phyloP scores from a whole-genome alignment of 1,140 invertebrate species.

The Luehdorfia chinensis region DNA sequence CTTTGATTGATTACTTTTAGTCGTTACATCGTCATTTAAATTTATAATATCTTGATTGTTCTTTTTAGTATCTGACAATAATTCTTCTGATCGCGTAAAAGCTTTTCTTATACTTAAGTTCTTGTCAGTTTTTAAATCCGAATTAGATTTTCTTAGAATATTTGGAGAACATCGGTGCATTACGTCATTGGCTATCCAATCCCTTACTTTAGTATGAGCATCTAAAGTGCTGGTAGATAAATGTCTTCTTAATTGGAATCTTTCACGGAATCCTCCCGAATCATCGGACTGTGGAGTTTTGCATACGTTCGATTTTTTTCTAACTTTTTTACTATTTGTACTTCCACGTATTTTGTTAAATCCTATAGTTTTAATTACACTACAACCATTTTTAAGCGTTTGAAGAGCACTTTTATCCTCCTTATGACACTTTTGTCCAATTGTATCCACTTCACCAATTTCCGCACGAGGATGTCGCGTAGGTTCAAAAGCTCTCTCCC shows the following conservation, averaged over 20 bases:
- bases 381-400: slow-evolving; percentile 73
- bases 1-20: slow-evolving; percentile 40
- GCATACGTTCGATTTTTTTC: slow-evolving; percentile 79
- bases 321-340: slow-evolving; percentile 49
- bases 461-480: slow-evolving; percentile 53
- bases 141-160: slow-evolving; percentile 78
- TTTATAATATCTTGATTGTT: slow-evolving; percentile 38
- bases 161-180: slow-evolving; percentile 84
- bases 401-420: slow-evolving; percentile 62
- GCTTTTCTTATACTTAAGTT: slow-evolving; percentile 46
- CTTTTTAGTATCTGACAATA: slow-evolving; percentile 54
- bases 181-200: slow-evolving; percentile 89
- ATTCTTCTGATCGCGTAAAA: slow-evolving; percentile 61
- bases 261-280: slow-evolving; percentile 76
- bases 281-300: slow-evolving; percentile 81
- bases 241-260: slow-evolving; percentile 82
- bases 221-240: slow-evolving; percentile 89
- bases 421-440: slow-evolving; percentile 65
- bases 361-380: slow-evolving; percentile 77
- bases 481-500: slow-evolving; percentile 75
- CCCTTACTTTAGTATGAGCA: slow-evolving; percentile 88
- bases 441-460: slow-evolving; percentile 61
- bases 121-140: slow-evolving; percentile 70
- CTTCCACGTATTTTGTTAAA: slow-evolving; percentile 57
- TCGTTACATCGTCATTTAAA: slow-evolving; percentile 25